Evolutionary conservation across 1,140 invertebrate genomes (phyloP).

Genomic region (Manduca sexta): DNA sequence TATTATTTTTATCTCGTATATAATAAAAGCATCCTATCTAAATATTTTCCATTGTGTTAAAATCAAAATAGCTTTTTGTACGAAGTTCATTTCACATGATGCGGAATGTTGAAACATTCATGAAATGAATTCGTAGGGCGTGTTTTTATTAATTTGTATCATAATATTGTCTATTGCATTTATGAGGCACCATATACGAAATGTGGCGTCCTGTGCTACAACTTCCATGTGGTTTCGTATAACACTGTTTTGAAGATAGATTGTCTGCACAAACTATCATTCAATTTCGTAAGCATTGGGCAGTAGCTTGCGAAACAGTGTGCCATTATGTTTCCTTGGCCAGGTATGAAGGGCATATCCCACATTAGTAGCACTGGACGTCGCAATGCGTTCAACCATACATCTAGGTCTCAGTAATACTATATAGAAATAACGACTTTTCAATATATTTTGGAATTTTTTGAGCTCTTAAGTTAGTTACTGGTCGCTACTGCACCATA

Average conservation of each 20-base stretch:
- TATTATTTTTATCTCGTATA: background rate
- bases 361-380: background rate
- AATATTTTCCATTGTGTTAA: background rate
- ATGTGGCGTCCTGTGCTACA: background rate
- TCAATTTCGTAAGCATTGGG: background rate
- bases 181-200: slow-evolving; percentile 1
- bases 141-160: background rate
- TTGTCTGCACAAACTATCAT: background rate
- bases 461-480: too few relatives aligned
- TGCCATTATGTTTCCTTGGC: background rate
- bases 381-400: background rate
- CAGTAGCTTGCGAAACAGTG: background rate
- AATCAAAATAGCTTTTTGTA: background rate
- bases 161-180: slow-evolving; percentile 2
- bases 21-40: background rate
- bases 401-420: background rate
- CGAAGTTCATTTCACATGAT: background rate
- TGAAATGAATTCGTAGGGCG: background rate
- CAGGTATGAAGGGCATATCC: background rate
- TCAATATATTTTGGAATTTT: too few relatives aligned
- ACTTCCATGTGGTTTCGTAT: background rate
- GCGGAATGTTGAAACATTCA: background rate
- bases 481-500: background rate
- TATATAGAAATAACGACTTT: too few relatives aligned
- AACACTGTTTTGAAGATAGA: background rate